Base-by-base conservation (phyloP, 2,797 vertebrate species). In the Esox lucius region DNA sequence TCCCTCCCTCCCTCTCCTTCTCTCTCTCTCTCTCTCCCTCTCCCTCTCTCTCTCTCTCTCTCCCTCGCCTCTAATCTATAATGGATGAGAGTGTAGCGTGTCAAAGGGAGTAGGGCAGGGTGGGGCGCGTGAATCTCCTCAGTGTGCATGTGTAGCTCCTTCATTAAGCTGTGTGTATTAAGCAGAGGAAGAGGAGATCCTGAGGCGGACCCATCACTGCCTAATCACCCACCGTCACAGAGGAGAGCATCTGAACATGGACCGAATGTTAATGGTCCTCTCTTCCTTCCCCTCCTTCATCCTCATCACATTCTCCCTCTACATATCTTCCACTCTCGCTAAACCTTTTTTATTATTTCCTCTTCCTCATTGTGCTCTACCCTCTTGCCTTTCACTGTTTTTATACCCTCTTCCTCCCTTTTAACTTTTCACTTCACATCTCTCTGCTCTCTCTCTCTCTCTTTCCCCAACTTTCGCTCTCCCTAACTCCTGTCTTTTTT, bases 11-110 rank as follows among this genome's bases (percentile, higher is more conserved):
- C 75, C 74, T 74, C 76, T 74, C 2, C 42, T 39, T 42, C 78
- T 72, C 65, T 66, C 64, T n/a, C n/a, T 81, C 80, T 77, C 77
- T 75, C 74, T 74, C 76, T 74, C 2, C 42, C 39, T 42, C 78
- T 72, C 65, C 66, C 64, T n/a, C n/a, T 81, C 80, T 77, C 77
- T 75, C 74, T 74, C 76, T 74, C 2, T 42, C 39, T 42, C 78
- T 72, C 65, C 66, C 64, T n/a, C n/a, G 77, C 80, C 72, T 12
- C 77, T 88, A 78, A 92, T 92, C 81, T 90, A 88, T 89, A 87
- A 90, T 91, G 79, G 86, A 92, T 91, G 82, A 80, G 80, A 83
- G 83, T 82, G 85, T 90, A 87, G 80, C 80, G 64, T 82, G 89
- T 87, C 87, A 85, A 79, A 85, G 78, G 75, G 79, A 89, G 85